Evolutionary conservation across 2,888 invertebrate species (phyloP), one percentile per base, ranked within the genome.

Genomic region (Asteroscopus sphinx): DNA sequence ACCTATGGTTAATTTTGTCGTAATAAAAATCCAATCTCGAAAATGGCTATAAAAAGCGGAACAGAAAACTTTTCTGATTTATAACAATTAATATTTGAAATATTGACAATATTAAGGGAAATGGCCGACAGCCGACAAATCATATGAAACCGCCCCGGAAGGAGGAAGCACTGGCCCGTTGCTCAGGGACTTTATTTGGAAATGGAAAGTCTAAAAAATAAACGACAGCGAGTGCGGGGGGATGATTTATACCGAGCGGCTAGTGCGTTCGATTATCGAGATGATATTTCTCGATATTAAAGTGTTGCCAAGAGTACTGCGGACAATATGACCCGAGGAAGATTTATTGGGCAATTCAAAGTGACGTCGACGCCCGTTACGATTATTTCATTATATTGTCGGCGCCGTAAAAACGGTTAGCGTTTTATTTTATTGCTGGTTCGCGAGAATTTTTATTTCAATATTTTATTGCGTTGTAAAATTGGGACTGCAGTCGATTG

Each of bases 201-300:
- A 94, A 93, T 93, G 92, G 93, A 94, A 93, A 93, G 88, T 93
- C 91, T 93, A 91, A 94, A 94, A 94, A 94, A 93, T 92, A 92
- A 93, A 90, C 92, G 93, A 90, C 89, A 89, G 84, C 74, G 79
- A 81, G 85, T 79, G 86, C 88, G 89, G 91, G 88, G 87, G 81
- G 71, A 84, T 93, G 94, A 94, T 93, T 94, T 93, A 94, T 93
- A 82, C 81, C 81, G 80, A 83, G 86, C 79, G 87, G 89, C 89
- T 89, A 91, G 88, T 90, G 86, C 87, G 87, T 91, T 90, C 93
- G 93, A 93, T 93, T 93, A 93, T 88, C 89, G 89, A 85, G 89
- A 93, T 93, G 93, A 93, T 93, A 93, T 92, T 94, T 93, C 91
- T 92, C 90, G 92, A 93, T 94, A 94, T 94, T 93, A 93, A 94